These are phyloP conservation scores for Gobiocypris rarus DNA, from an alignment of 2,113 vertebrate genomes.

Conservation along the genomic window DNA sequence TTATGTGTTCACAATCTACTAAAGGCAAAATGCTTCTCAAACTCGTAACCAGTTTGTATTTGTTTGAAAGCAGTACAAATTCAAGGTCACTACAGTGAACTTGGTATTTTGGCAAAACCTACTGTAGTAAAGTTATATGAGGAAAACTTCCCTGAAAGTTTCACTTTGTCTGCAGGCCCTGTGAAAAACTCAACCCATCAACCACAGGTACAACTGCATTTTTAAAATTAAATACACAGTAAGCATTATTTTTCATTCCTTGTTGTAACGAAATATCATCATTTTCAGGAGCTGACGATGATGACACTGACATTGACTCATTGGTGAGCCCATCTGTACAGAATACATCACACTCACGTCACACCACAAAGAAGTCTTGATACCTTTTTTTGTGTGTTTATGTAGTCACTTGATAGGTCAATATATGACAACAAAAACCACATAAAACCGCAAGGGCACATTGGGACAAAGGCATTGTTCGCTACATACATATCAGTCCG, in stretches of 20 bases:
- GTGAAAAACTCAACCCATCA: neutral
- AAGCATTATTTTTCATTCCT: neutral
- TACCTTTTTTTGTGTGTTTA: too few species aligned
- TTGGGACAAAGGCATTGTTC: neutral
- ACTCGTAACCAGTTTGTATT: too few species aligned
- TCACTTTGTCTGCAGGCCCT: conserved; percentile 21
- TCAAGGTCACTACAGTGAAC: too few species aligned
- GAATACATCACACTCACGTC: neutral
- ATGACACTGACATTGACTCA: conserved; percentile 25
- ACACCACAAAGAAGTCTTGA: neutral
- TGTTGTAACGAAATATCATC: neutral
- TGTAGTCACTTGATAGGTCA: neutral
- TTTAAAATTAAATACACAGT: neutral
- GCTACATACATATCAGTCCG: neutral
- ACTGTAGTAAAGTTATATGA: neutral
- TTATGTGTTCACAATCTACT: too few species aligned
- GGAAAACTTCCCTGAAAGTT: neutral
- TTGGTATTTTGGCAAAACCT: neutral
- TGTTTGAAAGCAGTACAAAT: neutral
- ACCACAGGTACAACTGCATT: neutral
- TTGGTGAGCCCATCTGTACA: neutral
- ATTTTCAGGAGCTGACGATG: neutral
- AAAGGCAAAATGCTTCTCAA: too few species aligned
- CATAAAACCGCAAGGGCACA: neutral
- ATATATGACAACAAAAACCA: neutral